Evolutionary conservation across 2,797 vertebrate genomes (phyloP).

Genomic region (Brachyalestes nurse): DNA sequence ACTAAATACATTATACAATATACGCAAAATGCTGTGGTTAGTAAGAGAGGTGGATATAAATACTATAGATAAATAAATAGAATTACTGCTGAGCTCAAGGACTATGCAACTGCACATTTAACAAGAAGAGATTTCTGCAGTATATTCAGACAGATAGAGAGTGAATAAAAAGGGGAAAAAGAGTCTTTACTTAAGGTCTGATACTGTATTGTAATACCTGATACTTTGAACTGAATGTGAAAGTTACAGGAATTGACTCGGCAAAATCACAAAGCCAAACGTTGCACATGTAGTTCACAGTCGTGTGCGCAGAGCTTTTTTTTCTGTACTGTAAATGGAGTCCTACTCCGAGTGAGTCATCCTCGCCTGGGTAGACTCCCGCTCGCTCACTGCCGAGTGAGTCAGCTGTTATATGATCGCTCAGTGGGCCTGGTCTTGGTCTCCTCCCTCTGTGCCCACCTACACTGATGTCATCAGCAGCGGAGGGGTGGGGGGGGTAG

Average conservation of each 20-base stretch:
- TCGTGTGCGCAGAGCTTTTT: slow-evolving; percentile 7
- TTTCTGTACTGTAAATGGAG: slow-evolving; percentile 27
- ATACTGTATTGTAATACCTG: background rate
- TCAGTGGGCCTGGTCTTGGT: slow-evolving; percentile 13
- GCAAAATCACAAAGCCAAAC: background rate
- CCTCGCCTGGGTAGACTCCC: slow-evolving; percentile 22
- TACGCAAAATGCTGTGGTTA: too few relatives aligned
- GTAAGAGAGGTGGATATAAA: too few relatives aligned
- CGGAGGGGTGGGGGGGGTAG: background rate
- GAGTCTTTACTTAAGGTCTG: background rate
- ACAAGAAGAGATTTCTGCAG: background rate
- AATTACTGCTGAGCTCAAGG: too few relatives aligned
- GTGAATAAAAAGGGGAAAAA: background rate
- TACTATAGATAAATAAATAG: too few relatives aligned
- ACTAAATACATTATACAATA: too few relatives aligned
- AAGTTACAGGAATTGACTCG: slow-evolving; percentile 15
- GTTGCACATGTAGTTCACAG: slow-evolving; percentile 3
- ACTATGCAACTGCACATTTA: background rate
- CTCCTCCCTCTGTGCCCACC: slow-evolving; percentile 21
- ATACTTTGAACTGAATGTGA: too few relatives aligned
- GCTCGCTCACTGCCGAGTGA: slow-evolving; percentile 43
- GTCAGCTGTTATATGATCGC: slow-evolving; percentile 54
- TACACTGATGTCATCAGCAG: slow-evolving; percentile 39
- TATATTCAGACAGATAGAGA: background rate
- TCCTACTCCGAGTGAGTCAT: slow-evolving; percentile 49